Evolutionary conservation across 2,797 vertebrate species (phyloP).

Genomic region (Arrhamphus sclerolepis): DNA sequence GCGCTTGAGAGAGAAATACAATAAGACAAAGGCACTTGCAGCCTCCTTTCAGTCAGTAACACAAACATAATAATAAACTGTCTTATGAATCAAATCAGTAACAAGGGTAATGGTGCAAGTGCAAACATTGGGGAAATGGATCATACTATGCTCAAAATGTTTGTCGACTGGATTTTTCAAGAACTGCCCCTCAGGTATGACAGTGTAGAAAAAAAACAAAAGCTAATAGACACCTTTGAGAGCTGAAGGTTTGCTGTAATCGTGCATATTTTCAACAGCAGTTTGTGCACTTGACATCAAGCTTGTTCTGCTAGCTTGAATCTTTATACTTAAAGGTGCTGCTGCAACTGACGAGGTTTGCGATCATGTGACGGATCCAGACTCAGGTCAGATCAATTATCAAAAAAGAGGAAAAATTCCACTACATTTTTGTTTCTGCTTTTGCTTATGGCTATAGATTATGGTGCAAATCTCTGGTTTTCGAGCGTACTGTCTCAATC

Average conservation of each 20-base stretch:
- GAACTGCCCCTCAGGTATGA: conserved; percentile 31
- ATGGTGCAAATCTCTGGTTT: conserved; percentile 6
- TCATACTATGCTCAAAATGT: conserved; percentile 33
- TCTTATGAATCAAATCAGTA: conserved; percentile 71
- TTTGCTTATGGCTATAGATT: conserved; percentile 14
- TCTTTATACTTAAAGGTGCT: background rate
- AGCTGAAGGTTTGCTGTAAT: conserved; percentile 2
- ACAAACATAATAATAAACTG: conserved; percentile 62
- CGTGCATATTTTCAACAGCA: conserved; percentile 7
- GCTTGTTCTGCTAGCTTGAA: background rate
- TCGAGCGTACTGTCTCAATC: background rate
- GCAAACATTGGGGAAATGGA: conserved; percentile 53
- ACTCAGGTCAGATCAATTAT: background rate
- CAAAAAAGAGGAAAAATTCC: background rate
- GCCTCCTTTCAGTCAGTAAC: conserved; percentile 70
- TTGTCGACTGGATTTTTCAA: conserved; percentile 46
- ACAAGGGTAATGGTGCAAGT: conserved; percentile 48
- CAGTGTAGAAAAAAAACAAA: conserved; percentile 8
- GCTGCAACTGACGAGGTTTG: background rate
- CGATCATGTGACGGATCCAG: background rate
- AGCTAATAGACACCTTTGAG: background rate
- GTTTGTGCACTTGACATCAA: conserved; percentile 3
- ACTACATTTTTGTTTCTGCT: background rate
- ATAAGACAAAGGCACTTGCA: conserved; percentile 66
- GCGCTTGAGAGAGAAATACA: conserved; percentile 62